Percentiles rank a stretch among this genome's conserved stretches.
phyloP scores from a whole-genome alignment of 1,140 invertebrate genomes.

The Dendroctonus ponderosae region DNA sequence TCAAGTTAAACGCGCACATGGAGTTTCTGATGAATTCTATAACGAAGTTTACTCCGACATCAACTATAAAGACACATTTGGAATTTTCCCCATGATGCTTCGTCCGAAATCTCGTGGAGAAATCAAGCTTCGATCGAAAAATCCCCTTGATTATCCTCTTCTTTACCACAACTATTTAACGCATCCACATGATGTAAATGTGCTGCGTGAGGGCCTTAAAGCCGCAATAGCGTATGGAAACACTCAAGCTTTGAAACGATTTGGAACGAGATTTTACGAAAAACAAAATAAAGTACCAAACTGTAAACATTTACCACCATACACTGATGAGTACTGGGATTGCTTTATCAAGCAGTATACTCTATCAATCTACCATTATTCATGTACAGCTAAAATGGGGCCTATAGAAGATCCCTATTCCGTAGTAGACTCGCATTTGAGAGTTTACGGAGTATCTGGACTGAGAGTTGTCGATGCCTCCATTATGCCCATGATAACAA shows the following conservation, averaged over 20 bases:
- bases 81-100: slow-evolving; percentile 82
- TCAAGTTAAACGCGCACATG: slow-evolving; percentile 71
- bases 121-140: slow-evolving; percentile 70
- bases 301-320: slow-evolving; percentile 72
- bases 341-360: slow-evolving; percentile 78
- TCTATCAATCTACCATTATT: slow-evolving; percentile 84
- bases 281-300: slow-evolving; percentile 67
- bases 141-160: slow-evolving; percentile 82
- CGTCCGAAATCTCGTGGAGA: slow-evolving; percentile 81
- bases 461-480: slow-evolving; percentile 78
- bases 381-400: slow-evolving; percentile 84
- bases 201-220: slow-evolving; percentile 81
- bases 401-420: slow-evolving; percentile 70
- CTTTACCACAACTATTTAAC: slow-evolving; percentile 89
- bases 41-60: slow-evolving; percentile 69
- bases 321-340: slow-evolving; percentile 82
- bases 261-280: slow-evolving; percentile 70
- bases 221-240: slow-evolving; percentile 76
- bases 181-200: slow-evolving; percentile 74
- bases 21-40: slow-evolving; percentile 76
- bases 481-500: slow-evolving; percentile 78
- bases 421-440: slow-evolving; percentile 76
- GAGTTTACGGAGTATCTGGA: slow-evolving; percentile 69
- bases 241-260: slow-evolving; percentile 68
- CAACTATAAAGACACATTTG: slow-evolving; percentile 71